phyloP scores from a whole-genome alignment of 2,888 invertebrate species.

The Pristionchus exspectatus region DNA sequence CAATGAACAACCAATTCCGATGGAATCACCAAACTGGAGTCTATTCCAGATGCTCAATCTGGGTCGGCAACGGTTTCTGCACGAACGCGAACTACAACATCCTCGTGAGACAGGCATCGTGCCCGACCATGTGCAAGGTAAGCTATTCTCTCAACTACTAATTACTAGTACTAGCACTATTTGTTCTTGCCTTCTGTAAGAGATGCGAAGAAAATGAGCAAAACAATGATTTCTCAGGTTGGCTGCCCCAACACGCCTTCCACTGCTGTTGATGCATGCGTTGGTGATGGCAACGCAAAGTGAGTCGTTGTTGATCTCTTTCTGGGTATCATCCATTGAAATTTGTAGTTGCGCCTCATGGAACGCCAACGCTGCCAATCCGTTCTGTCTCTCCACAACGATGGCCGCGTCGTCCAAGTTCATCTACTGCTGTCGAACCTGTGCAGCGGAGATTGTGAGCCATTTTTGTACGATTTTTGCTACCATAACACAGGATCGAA shows the following conservation, averaged over 20 bases:
- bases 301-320: too few species aligned
- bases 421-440: slow-evolving; percentile 37
- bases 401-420: neutral
- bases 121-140: slow-evolving; percentile 29
- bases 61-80: slow-evolving; percentile 29
- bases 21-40: neutral
- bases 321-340: too few species aligned
- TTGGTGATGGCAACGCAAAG: slow-evolving; percentile 23
- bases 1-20: neutral
- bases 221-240: neutral
- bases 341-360: slow-evolving; percentile 4
- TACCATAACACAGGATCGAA: neutral
- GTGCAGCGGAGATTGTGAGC: slow-evolving; percentile 30
- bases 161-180: too few species aligned
- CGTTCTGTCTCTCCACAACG: slow-evolving; percentile 21
- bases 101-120: neutral
- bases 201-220: neutral
- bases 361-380: neutral
- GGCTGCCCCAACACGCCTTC: slow-evolving; percentile 28
- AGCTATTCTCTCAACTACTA: neutral
- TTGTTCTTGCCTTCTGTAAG: too few species aligned
- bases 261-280: neutral
- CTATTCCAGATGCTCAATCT: slow-evolving; percentile 36
- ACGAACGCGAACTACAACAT: slow-evolving; percentile 19
- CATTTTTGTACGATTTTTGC: neutral